These are phyloP conservation scores for Cotesia congregata DNA, from an alignment of 2,888 invertebrate genomes.

Conservation along the genomic window DNA sequence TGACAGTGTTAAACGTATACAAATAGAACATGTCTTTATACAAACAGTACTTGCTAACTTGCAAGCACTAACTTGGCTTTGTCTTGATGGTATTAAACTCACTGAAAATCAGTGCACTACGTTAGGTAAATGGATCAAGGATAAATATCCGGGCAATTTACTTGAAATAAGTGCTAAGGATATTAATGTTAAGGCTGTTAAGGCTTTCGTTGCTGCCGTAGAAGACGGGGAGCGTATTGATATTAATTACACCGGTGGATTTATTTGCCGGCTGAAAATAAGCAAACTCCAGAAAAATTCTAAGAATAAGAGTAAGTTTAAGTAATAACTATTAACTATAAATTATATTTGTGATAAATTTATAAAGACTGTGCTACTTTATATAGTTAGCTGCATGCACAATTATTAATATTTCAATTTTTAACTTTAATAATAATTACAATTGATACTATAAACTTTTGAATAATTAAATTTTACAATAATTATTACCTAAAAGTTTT, in stretches of 20 bases:
- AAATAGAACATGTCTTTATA: conserved; percentile 68
- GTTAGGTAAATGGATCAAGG: conserved; percentile 67
- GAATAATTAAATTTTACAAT: no score
- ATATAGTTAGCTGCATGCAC: conserved; percentile 33
- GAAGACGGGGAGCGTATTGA: conserved; percentile 67
- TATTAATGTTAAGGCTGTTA: conserved; percentile 64
- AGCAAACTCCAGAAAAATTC: conserved; percentile 60
- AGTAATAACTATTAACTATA: conserved; percentile 25
- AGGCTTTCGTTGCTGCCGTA: conserved; percentile 63
- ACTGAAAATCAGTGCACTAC: conserved; percentile 63
- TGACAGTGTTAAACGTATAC: conserved; percentile 63
- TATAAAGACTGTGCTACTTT: conserved; percentile 13
- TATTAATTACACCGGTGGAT: conserved; percentile 65
- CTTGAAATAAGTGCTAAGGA: conserved; percentile 68
- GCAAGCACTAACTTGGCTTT: conserved; percentile 66
- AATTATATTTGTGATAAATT: conserved; percentile 12
- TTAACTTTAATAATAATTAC: not conserved
- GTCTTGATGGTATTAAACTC: conserved; percentile 65
- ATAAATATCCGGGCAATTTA: conserved; percentile 64
- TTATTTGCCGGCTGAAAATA: conserved; percentile 62
- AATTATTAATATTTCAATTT: not conserved
- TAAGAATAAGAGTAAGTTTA: conserved; percentile 54
- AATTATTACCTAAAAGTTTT: no score
- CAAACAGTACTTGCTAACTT: conserved; percentile 64
- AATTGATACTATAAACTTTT: not conserved